Percentiles rank a stretch among this genome's conserved stretches.
Conservation (phyloP, 1,140 invertebrate species). For the Andricus grossulariae region DNA sequence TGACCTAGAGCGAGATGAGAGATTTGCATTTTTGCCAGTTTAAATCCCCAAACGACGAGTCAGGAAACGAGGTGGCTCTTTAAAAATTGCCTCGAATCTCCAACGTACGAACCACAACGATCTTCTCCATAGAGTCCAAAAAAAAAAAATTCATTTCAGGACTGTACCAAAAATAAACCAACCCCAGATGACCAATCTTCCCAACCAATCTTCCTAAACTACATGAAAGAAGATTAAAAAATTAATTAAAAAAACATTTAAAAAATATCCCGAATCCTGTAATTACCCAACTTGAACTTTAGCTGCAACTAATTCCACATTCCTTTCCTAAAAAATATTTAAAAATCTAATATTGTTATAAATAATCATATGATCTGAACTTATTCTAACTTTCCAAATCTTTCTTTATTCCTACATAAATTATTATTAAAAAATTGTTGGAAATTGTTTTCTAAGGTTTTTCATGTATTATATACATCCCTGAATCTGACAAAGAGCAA, state of each 20-base stretch:
- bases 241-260: not conserved
- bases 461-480: not conserved
- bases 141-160: conserved; percentile 14
- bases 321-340: too few relatives aligned
- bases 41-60: conserved; percentile 55
- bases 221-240: not conserved
- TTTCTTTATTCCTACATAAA: too few relatives aligned
- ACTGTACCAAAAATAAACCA: not conserved
- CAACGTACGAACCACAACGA: conserved; percentile 52
- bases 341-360: too few relatives aligned
- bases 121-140: conserved; percentile 3
- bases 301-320: too few relatives aligned
- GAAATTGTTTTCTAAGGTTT: too few relatives aligned
- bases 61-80: conserved; percentile 61
- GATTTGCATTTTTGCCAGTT: conserved; percentile 42
- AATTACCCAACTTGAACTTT: too few relatives aligned
- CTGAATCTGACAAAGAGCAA: conserved; percentile 1
- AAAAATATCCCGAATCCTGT: too few relatives aligned
- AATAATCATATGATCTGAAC: too few relatives aligned
- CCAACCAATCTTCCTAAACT: not conserved
- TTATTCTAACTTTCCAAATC: too few relatives aligned
- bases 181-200: not conserved
- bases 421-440: too few relatives aligned
- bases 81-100: conserved; percentile 56
- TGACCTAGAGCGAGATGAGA: conserved; percentile 56